These are phyloP conservation scores for Hippocampus abdominalis DNA, from an alignment of 2,113 vertebrate species.

Conservation along the genomic window DNA sequence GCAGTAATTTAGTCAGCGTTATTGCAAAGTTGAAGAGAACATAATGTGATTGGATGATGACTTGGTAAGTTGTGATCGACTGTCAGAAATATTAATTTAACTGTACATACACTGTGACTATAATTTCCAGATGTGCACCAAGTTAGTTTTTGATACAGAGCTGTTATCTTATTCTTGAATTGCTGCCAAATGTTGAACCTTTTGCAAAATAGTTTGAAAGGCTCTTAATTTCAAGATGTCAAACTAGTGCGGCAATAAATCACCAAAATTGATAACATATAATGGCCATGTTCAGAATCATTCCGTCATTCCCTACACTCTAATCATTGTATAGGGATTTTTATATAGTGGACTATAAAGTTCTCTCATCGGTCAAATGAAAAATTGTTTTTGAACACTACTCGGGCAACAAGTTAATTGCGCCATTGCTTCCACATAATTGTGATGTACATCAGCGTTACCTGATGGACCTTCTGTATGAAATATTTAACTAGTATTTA, in stretches of 20 bases:
- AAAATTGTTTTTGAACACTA: neutral
- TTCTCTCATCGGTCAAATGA: too few relatives aligned
- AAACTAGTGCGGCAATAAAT: too few relatives aligned
- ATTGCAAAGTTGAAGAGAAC: neutral
- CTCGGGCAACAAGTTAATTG: neutral
- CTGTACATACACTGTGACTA: neutral
- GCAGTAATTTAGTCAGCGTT: neutral
- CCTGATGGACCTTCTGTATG: neutral
- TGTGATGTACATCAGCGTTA: neutral
- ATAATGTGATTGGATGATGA: neutral
- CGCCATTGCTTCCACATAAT: neutral
- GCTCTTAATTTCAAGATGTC: neutral
- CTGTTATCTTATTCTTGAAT: neutral
- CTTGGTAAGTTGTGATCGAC: neutral
- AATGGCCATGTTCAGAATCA: too few relatives aligned
- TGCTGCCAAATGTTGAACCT: neutral
- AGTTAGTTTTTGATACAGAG: neutral
- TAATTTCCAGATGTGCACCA: neutral
- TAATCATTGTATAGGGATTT: too few relatives aligned
- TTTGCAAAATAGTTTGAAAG: neutral
- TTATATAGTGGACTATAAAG: too few relatives aligned
- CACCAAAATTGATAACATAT: too few relatives aligned
- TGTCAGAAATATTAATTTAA: neutral
- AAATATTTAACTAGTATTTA: neutral
- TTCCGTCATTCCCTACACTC: too few relatives aligned